phyloP scores from a whole-genome alignment of 2,797 vertebrate genomes.

The Parauchenoglanis punctatus region DNA sequence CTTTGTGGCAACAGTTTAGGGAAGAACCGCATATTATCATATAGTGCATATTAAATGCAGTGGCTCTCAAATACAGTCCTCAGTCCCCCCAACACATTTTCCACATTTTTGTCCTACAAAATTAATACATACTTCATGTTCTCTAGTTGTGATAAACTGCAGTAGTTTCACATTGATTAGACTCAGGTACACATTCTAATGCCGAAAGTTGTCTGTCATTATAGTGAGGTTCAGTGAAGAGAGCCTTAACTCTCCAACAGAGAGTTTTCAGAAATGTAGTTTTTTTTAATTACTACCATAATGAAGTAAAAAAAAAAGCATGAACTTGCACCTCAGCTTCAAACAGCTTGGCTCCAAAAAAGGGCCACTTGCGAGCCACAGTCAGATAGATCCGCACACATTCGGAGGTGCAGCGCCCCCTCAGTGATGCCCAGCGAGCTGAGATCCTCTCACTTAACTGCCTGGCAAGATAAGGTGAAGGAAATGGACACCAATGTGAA shows the following conservation, averaged over 20 bases:
- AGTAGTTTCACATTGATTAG: background rate
- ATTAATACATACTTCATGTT: background rate
- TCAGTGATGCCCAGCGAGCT: conserved; percentile 90
- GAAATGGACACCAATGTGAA: background rate
- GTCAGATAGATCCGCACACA: conserved; percentile 94
- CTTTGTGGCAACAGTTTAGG: background rate
- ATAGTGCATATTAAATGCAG: background rate
- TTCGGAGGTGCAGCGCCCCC: conserved; percentile 84
- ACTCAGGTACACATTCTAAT: background rate
- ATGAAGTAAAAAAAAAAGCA: background rate
- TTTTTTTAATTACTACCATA: background rate
- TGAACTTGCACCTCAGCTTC: conserved; percentile 82
- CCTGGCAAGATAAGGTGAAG: conserved; percentile 66
- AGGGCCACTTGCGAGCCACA: conserved; percentile 93
- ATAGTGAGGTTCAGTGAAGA: background rate
- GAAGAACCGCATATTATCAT: background rate
- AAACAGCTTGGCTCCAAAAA: conserved; percentile 93
- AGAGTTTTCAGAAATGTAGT: background rate
- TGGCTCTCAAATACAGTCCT: background rate
- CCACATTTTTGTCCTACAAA: background rate
- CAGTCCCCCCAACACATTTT: background rate
- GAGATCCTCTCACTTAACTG: conserved; percentile 89
- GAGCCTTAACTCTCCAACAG: background rate
- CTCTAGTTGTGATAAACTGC: background rate
- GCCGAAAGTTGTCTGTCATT: background rate